Evolutionary conservation across 2,113 vertebrate species (phyloP).

Genomic region (Sinocyclocheilus maitianheensis): DNA sequence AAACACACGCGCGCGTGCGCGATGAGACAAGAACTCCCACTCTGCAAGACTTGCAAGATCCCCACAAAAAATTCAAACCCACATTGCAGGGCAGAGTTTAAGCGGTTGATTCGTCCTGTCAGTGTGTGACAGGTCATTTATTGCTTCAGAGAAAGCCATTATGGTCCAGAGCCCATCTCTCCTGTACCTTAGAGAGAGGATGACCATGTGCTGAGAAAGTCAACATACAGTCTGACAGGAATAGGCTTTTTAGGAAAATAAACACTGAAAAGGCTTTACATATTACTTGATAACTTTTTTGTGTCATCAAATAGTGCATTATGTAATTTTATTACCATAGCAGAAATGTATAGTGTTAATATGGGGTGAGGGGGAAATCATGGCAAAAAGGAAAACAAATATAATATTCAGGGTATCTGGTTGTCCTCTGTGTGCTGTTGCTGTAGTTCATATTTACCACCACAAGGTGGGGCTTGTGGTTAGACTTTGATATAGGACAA

Average conservation of each 20-base stretch:
- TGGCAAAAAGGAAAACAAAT: no score
- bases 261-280: background rate
- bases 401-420: background rate
- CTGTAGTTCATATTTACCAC: constrained; percentile 52
- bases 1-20: background rate
- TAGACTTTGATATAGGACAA: constrained; percentile 23
- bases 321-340: background rate
- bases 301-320: no score
- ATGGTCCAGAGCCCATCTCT: constrained; percentile 25
- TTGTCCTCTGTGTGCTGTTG: background rate
- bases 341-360: background rate
- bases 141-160: constrained; percentile 46
- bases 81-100: constrained; percentile 34
- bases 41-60: background rate
- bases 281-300: background rate
- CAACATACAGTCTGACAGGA: background rate
- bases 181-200: constrained; percentile 8
- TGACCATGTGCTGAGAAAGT: background rate
- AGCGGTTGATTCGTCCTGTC: constrained; percentile 55
- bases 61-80: background rate
- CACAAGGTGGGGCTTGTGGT: constrained; percentile 65
- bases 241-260: background rate
- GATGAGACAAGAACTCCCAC: background rate
- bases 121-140: constrained; percentile 62
- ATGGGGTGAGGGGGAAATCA: no score